Base-by-base conservation (phyloP, 2,888 invertebrate species). In the Macropis europaea region DNA sequence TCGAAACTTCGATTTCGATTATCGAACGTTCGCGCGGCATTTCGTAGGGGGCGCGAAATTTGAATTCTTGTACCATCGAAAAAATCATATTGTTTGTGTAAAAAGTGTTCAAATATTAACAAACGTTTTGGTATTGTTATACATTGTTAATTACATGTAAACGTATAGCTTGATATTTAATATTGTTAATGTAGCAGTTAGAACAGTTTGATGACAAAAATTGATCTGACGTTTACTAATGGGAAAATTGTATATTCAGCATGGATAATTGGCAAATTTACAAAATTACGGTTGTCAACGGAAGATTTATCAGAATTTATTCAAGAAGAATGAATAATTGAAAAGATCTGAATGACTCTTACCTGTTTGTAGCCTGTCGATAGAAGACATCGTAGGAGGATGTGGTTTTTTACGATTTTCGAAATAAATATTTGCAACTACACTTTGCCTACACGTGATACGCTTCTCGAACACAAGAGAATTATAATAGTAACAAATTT, bases 251-350 rank as follows among this genome's bases (percentile, higher is more conserved):
- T n/a, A n/a, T n/a, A n/a, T n/a, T n/a, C n/a, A n/a, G n/a, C n/a
- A n/a, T n/a, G 4, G 11, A 6, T 2, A 15, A n/a, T 2, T 26
- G 36, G 28, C 40, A 24, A 40, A 62, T 38, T 15, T 13, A 7
- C 13, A 4, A 6, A 24, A 26, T 47, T 9, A 6, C 22, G 3
- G 7, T 15, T 15, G 30, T 11, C 5, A 22, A 6, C 1, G 4
- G 5, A 9, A 47, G 2, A 24, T 11, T 9, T 42, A 11, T n/a
- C 6, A 11, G 26, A 22, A 59, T 28, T 9, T 11, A 3, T 2
- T 9, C 4, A 15, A 9, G 42, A 30, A 50, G 7, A 26, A 7
- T 42, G 42, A 57, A 60, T 60, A 64, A 64, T 66, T 48, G 28
- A 19, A 19, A 28, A 52, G 30, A 50, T 43, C n/a, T 34, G 9